phyloP scores from a whole-genome alignment of 2,113 vertebrate species.

The Mustelus asterias region DNA sequence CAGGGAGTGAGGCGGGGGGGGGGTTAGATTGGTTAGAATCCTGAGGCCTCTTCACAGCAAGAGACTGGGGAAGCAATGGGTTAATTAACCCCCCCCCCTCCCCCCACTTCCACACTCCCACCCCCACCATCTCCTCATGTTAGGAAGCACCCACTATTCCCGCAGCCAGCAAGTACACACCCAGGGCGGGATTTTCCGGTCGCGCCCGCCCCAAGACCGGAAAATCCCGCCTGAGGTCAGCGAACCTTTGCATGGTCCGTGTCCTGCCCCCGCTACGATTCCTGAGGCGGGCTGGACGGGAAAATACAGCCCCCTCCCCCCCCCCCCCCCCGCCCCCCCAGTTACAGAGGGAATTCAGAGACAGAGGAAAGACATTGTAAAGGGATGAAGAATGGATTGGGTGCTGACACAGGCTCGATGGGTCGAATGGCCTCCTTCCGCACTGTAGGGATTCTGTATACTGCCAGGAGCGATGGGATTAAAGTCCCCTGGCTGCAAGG shows the following conservation, averaged over 20 bases:
- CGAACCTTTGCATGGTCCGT: too few species aligned
- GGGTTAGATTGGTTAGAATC: background rate
- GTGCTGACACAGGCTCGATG: background rate
- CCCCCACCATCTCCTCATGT: background rate
- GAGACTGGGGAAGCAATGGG: background rate
- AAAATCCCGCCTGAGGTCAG: background rate
- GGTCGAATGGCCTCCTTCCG: too few species aligned
- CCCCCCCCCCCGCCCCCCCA: too few species aligned
- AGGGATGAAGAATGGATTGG: background rate
- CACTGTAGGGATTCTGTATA: background rate
- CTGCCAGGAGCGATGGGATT: background rate
- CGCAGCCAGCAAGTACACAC: background rate
- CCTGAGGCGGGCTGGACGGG: too few species aligned
- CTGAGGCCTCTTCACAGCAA: background rate
- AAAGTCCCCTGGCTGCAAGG: background rate
- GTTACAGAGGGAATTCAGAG: background rate
- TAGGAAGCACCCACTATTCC: background rate
- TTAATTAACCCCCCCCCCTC: background rate
- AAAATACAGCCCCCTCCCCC: too few species aligned
- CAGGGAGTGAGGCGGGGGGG: background rate
- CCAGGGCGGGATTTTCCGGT: background rate
- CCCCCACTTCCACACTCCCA: background rate
- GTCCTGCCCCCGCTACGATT: too few species aligned
- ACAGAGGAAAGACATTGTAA: background rate
- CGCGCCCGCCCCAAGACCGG: too few species aligned